A percentile compares a stretch with the other conserved stretches of the same genome.
Conservation (phyloP, 1,140 invertebrate genomes). For the Cydia strobilella region DNA sequence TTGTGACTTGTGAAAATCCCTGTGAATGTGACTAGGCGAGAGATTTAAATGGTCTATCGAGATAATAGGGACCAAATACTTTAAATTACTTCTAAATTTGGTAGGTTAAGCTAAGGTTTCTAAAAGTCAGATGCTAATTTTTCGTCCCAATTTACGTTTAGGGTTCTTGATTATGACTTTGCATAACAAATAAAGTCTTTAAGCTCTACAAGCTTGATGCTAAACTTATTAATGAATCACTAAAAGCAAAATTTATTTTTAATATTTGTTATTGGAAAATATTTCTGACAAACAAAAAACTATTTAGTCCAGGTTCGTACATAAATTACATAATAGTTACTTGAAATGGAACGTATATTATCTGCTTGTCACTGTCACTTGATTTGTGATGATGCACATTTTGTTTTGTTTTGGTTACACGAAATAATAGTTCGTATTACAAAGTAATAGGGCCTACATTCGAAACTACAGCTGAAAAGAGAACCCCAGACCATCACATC, state of each 20-base stretch:
- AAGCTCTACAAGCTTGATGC: neutral
- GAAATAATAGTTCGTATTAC: too few species aligned
- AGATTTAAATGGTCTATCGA: neutral
- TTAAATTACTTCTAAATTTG: constrained; percentile 14
- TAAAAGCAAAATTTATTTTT: neutral
- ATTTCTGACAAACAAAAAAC: neutral
- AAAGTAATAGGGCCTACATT: too few species aligned
- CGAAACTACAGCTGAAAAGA: neutral
- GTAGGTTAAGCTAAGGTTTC: constrained; percentile 34
- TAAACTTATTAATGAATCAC: neutral
- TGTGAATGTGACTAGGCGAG: neutral
- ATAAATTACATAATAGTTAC: neutral
- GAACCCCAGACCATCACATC: neutral
- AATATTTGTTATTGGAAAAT: neutral
- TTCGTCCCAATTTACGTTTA: neutral
- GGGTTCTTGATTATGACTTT: neutral
- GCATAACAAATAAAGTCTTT: neutral
- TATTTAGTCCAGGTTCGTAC: neutral
- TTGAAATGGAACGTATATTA: neutral
- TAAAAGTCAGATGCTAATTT: constrained; percentile 12
- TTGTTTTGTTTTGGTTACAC: neutral
- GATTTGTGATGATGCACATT: neutral
- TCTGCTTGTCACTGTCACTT: neutral
- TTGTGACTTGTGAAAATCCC: neutral
- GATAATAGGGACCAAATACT: neutral